Conservation (phyloP, 2,113 vertebrate species). For the Burhinus oedicnemus region DNA sequence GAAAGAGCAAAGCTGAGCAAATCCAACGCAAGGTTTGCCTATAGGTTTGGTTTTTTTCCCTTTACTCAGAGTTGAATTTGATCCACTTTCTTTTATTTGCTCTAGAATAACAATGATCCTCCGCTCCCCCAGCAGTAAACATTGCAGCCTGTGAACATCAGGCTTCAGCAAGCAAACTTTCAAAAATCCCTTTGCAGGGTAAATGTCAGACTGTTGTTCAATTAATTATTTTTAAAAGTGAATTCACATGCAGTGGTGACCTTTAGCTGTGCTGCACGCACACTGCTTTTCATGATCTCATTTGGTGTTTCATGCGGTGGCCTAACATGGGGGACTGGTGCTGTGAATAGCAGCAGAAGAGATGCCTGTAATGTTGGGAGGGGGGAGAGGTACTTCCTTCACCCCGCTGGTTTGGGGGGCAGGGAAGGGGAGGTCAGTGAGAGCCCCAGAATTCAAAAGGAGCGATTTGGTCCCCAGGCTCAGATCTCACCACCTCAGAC, state of each 20-base stretch:
- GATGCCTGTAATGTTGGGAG: not conserved
- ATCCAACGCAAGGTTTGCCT: not conserved
- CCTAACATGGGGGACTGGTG: not conserved
- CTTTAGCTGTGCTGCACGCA: conserved; percentile 35
- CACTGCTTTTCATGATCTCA: not conserved
- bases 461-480: not conserved
- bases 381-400: not conserved
- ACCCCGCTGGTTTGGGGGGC: accelerated
- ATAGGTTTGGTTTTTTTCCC: not conserved
- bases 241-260: conserved; percentile 54
- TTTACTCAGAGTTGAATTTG: conserved; percentile 15
- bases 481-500: not conserved
- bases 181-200: conserved; percentile 47
- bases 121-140: conserved; percentile 33
- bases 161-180: conserved; percentile 55
- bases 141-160: conserved; percentile 21
- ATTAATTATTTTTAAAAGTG: conserved; percentile 60
- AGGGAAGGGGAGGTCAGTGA: too few relatives aligned
- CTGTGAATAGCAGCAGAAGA: not conserved
- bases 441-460: not conserved
- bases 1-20: not conserved
- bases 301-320: not conserved
- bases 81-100: conserved; percentile 53
- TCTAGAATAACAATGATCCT: conserved; percentile 49
- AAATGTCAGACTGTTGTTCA: conserved; percentile 65